Evolutionary conservation across 1,140 invertebrate species (phyloP).

Genomic region (Plutomurus gul): DNA sequence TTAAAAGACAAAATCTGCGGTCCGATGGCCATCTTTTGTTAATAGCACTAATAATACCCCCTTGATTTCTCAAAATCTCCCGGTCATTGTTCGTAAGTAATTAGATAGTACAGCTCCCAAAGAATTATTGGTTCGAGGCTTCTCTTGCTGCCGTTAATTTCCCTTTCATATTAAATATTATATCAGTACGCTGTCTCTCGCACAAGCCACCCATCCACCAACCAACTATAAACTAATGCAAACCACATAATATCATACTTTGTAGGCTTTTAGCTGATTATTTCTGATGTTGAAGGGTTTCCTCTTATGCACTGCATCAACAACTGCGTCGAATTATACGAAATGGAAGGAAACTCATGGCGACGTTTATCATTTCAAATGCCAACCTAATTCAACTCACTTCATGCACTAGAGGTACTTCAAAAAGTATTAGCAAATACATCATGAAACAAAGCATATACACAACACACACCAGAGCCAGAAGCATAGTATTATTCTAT

Average conservation of each 20-base stretch:
- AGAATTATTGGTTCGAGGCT: no score
- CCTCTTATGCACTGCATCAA: neutral
- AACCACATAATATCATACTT: constrained; percentile 3
- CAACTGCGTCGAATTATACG: neutral
- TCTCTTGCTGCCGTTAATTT: neutral
- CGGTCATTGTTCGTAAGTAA: no score
- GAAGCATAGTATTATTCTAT: no score
- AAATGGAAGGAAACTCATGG: neutral
- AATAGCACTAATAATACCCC: no score
- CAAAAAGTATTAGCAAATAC: no score
- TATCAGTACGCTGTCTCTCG: neutral
- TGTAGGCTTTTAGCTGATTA: constrained; percentile 22
- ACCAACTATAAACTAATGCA: neutral
- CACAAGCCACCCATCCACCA: neutral
- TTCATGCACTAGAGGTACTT: no score
- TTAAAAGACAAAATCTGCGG: no score
- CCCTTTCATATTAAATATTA: neutral
- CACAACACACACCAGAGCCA: neutral
- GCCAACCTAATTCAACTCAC: no score
- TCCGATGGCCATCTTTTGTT: no score
- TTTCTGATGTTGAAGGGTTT: neutral
- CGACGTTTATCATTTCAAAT: constrained; percentile 15
- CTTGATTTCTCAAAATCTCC: no score
- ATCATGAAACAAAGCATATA: no score
- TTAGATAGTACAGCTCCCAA: no score